phyloP scores from a whole-genome alignment of 2,797 vertebrate species.

The Nannoperca australis region DNA sequence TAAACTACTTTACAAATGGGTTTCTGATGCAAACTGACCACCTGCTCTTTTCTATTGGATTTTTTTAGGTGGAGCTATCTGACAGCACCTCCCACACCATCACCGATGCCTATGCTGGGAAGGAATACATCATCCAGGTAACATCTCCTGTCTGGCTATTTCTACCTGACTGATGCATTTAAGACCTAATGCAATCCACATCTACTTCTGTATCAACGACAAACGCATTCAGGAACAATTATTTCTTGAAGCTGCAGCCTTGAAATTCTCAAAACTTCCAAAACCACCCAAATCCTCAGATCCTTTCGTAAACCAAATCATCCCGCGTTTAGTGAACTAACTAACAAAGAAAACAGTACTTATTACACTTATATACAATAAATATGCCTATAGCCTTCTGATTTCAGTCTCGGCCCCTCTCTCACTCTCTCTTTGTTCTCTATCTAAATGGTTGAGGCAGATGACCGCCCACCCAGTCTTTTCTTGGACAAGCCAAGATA shows the following conservation, averaged over 20 bases:
- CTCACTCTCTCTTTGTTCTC: too few relatives aligned
- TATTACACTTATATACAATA: background rate
- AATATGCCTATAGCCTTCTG: background rate
- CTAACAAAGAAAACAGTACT: background rate
- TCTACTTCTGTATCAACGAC: background rate
- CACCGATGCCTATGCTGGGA: slow-evolving; percentile 94
- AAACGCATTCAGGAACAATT: background rate
- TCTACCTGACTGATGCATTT: background rate
- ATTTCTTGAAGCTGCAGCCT: background rate
- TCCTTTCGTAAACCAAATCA: background rate
- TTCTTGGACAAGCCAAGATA: too few relatives aligned
- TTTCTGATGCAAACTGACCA: slow-evolving; percentile 18
- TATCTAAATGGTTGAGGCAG: too few relatives aligned
- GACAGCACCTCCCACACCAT: slow-evolving; percentile 95
- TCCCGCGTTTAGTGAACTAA: background rate
- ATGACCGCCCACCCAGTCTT: too few relatives aligned
- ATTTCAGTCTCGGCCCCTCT: background rate
- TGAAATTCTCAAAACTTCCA: background rate
- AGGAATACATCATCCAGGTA: slow-evolving; percentile 98
- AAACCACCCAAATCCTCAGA: background rate
- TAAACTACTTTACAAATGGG: background rate
- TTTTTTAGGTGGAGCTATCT: slow-evolving; percentile 92
- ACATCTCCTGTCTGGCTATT: background rate
- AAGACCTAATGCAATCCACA: background rate
- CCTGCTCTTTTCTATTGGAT: slow-evolving; percentile 25